Percentiles rank a stretch among this genome's conserved stretches.
Evolutionary conservation across 1,140 invertebrate genomes (phyloP).

Genomic region (Drosophila malerkotliana): DNA sequence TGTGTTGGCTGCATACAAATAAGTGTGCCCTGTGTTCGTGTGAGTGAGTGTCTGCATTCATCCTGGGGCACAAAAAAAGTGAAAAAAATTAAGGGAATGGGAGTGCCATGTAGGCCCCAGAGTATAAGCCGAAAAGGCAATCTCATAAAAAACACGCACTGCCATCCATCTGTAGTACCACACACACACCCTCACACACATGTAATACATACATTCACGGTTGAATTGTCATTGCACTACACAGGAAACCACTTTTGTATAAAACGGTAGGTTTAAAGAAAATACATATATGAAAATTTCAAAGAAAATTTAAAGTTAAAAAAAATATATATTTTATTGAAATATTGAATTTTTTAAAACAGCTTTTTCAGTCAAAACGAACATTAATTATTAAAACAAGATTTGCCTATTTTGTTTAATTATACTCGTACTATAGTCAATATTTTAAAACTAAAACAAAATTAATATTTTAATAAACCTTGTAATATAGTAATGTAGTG

Average conservation of each 20-base stretch:
- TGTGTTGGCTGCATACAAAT: conserved; percentile 15
- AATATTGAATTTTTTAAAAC: too few species aligned
- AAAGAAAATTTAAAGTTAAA: neutral
- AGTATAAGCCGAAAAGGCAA: conserved; percentile 47
- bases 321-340: neutral
- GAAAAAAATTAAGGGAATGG: conserved; percentile 1
- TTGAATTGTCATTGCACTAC: conserved; percentile 36
- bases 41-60: conserved; percentile 1
- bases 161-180: conserved; percentile 35
- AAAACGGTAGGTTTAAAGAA: neutral
- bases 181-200: conserved; percentile 3
- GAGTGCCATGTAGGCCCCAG: conserved; percentile 32
- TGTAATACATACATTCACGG: neutral
- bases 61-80: conserved; percentile 10
- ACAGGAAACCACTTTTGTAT: conserved; percentile 6
- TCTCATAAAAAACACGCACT: conserved; percentile 52
- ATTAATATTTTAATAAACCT: too few species aligned
- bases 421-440: too few species aligned
- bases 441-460: too few species aligned
- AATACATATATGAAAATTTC: neutral
- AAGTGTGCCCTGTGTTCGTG: neutral
- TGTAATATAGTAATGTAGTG: too few species aligned
- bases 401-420: too few species aligned
- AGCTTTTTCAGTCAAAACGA: too few species aligned
- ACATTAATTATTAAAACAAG: too few species aligned